Percentiles rank a stretch among this genome's conserved stretches.
These are phyloP conservation scores for Laticauda laticaudata DNA, from an alignment of 2,113 vertebrate species.

Conservation along the genomic window DNA sequence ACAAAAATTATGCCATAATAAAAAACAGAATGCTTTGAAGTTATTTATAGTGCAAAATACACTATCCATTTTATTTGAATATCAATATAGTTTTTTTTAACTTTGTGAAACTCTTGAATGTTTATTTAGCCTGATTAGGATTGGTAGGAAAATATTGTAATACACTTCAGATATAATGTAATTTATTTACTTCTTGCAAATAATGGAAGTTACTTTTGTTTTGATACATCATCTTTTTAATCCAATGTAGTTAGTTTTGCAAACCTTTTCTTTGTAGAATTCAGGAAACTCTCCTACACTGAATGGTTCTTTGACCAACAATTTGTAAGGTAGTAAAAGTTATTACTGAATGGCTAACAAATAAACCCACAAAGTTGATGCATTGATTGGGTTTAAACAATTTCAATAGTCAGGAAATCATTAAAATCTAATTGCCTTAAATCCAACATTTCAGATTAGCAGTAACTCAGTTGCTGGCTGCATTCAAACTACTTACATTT, in stretches of 20 bases:
- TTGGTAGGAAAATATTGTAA: slow-evolving; percentile 64
- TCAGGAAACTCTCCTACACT: not conserved
- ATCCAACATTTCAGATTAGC: not conserved
- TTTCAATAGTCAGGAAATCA: not conserved
- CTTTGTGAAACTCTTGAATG: slow-evolving; percentile 44
- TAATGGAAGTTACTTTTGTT: slow-evolving; percentile 58
- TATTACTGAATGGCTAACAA: not conserved
- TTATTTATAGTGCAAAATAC: slow-evolving; percentile 56
- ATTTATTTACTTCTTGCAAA: slow-evolving; percentile 59
- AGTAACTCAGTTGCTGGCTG: not conserved
- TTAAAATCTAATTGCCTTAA: not conserved
- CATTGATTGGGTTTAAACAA: not conserved
- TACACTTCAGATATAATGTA: slow-evolving; percentile 56
- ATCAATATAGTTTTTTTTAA: slow-evolving; percentile 61
- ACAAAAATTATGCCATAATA: slow-evolving; percentile 65
- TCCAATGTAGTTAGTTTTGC: slow-evolving; percentile 25
- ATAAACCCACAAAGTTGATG: not conserved
- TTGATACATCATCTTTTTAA: slow-evolving; percentile 30
- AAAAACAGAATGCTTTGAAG: slow-evolving; percentile 71
- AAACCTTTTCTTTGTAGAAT: slow-evolving; percentile 6
- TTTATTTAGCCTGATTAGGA: slow-evolving; percentile 42
- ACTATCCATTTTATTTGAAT: slow-evolving; percentile 71
- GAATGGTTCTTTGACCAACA: slow-evolving; percentile 12
- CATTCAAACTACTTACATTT: not conserved
- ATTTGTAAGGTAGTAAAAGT: not conserved